These are phyloP conservation scores for Meiosimyza platycephala DNA, from an alignment of 2,888 invertebrate genomes.

Conservation along the genomic window DNA sequence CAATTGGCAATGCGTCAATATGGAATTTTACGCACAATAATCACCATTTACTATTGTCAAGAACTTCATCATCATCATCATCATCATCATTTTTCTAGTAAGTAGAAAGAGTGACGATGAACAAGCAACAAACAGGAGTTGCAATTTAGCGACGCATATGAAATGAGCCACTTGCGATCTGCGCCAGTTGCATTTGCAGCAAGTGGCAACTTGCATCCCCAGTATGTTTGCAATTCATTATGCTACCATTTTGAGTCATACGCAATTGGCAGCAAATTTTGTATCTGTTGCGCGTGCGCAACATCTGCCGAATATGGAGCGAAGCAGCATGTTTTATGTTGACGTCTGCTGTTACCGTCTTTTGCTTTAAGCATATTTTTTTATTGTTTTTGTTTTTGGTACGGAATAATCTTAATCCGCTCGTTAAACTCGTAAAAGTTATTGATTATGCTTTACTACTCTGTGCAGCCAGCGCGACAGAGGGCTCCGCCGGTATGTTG, in stretches of 20 bases:
- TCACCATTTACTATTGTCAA: constrained; percentile 9
- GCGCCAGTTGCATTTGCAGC: constrained; percentile 14
- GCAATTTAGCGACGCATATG: constrained; percentile 41
- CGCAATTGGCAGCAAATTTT: constrained; percentile 30
- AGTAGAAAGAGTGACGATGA: constrained; percentile 35
- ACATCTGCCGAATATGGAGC: constrained; percentile 50
- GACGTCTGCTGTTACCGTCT: neutral
- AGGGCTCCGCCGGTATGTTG: no score
- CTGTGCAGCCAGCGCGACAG: no score
- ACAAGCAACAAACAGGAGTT: constrained; percentile 36
- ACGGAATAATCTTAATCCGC: constrained; percentile 34
- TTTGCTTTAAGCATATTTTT: no score
- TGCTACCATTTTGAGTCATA: constrained; percentile 21
- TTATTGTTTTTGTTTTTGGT: no score
- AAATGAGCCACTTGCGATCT: constrained; percentile 21
- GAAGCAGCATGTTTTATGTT: constrained; percentile 25
- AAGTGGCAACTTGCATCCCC: constrained; percentile 2
- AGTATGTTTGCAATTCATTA: constrained; percentile 23
- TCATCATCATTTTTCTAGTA: neutral
- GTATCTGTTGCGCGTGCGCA: constrained; percentile 50
- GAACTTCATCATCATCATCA: constrained; percentile 17
- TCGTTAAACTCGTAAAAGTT: constrained; percentile 33
- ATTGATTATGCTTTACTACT: constrained; percentile 25
- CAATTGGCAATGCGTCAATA: constrained; percentile 28
- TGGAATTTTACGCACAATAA: constrained; percentile 20